Evolutionary conservation across 2,113 vertebrate genomes (phyloP).

Genomic region (Macroglossus sobrinus): DNA sequence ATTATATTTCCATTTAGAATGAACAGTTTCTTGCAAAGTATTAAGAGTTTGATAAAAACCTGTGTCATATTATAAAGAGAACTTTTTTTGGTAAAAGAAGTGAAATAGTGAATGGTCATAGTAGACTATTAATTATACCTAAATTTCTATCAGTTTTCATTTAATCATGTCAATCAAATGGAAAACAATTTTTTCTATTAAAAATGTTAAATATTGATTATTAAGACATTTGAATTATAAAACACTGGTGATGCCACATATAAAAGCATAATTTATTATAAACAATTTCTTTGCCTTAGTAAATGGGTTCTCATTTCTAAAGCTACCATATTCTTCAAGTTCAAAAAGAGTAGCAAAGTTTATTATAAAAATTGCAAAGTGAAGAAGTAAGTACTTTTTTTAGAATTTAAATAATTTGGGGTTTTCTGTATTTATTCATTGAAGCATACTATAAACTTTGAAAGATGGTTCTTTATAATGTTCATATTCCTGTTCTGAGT

Average conservation of each 20-base stretch:
- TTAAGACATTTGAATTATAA: slow-evolving; percentile 7
- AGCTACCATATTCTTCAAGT: neutral
- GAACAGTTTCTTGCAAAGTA: neutral
- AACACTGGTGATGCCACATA: neutral
- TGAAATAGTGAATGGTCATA: neutral
- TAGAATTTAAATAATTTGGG: neutral
- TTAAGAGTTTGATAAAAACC: neutral
- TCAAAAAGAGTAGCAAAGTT: neutral
- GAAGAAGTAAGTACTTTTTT: neutral
- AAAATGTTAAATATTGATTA: neutral
- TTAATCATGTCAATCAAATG: neutral
- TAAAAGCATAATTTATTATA: neutral
- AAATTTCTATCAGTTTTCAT: neutral
- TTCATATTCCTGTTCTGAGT: neutral
- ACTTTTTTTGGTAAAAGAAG: neutral
- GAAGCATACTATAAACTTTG: neutral
- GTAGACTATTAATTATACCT: neutral
- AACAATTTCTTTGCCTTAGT: slow-evolving; percentile 7
- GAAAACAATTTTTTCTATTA: neutral
- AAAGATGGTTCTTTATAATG: neutral
- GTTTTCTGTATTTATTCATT: neutral
- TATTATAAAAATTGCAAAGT: neutral
- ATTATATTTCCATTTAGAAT: neutral
- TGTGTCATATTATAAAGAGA: neutral
- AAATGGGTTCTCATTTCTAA: neutral